phyloP scores from a whole-genome alignment of 2,797 vertebrate species.

The Chelon auratus region DNA sequence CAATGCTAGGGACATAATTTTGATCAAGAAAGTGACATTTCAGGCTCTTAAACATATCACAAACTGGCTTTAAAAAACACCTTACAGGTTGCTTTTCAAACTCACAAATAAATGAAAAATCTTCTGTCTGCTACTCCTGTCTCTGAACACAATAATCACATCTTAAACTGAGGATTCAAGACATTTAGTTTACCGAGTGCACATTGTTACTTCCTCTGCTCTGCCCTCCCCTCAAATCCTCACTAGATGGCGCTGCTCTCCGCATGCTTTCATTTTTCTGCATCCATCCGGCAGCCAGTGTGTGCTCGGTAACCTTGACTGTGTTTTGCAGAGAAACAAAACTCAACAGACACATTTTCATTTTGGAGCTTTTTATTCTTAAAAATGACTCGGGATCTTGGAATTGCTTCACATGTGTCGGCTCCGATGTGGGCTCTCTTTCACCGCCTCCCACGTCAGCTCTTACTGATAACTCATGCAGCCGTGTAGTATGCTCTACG shows the following conservation, averaged over 20 bases:
- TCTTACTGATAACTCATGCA: slow-evolving; percentile 89
- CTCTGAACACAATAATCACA: background rate
- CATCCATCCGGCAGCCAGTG: background rate
- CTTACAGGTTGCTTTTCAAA: background rate
- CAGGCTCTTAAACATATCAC: background rate
- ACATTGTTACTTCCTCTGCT: background rate
- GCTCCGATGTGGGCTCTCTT: slow-evolving; percentile 70
- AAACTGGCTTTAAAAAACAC: background rate
- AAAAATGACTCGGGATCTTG: slow-evolving; percentile 90
- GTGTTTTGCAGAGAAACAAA: slow-evolving; percentile 12
- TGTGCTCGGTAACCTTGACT: background rate
- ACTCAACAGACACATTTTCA: slow-evolving; percentile 24
- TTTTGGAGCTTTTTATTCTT: slow-evolving; percentile 92
- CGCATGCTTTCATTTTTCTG: background rate
- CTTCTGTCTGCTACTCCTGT: background rate
- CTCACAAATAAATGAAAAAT: background rate
- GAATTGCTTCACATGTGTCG: slow-evolving; percentile 85
- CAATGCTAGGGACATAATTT: background rate
- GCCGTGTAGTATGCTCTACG: slow-evolving; percentile 78
- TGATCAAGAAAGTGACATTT: background rate
- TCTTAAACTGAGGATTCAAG: background rate
- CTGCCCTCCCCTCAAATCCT: background rate
- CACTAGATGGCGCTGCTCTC: slow-evolving; percentile 71
- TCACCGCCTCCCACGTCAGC: slow-evolving; percentile 86
- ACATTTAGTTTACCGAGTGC: background rate